phyloP scores from a whole-genome alignment of 2,113 vertebrate genomes.

The Ochotona princeps region DNA sequence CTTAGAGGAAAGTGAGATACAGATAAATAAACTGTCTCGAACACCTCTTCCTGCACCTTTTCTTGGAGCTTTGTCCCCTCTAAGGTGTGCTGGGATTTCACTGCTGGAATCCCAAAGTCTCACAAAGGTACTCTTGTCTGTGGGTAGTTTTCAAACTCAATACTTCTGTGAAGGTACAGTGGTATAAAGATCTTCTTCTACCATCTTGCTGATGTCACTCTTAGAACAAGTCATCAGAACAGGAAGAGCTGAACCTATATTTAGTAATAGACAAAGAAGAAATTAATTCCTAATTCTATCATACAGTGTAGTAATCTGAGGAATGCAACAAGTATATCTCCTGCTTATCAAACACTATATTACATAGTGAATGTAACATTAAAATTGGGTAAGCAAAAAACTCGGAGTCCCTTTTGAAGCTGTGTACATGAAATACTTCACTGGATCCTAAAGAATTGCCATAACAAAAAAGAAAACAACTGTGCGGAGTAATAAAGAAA shows the following conservation, averaged over 20 bases:
- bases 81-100: neutral
- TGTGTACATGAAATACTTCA: neutral
- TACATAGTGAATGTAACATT: conserved; percentile 38
- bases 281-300: conserved; percentile 27
- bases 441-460: conserved; percentile 48
- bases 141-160: neutral
- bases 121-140: neutral
- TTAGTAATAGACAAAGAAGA: conserved; percentile 5
- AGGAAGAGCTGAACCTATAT: neutral
- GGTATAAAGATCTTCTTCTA: neutral
- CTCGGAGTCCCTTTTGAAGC: neutral
- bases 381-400: conserved; percentile 48
- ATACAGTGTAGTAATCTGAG: neutral
- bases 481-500: conserved; percentile 13
- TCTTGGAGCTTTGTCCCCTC: neutral
- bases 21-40: neutral
- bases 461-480: conserved; percentile 20
- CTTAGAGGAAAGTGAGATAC: neutral
- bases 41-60: neutral
- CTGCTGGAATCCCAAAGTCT: neutral
- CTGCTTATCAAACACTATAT: conserved; percentile 6
- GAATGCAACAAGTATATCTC: neutral
- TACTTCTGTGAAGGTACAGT: neutral
- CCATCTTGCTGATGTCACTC: neutral
- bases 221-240: conserved; percentile 36